Conservation (phyloP, 1,140 invertebrate genomes). For the Apis cerana region DNA sequence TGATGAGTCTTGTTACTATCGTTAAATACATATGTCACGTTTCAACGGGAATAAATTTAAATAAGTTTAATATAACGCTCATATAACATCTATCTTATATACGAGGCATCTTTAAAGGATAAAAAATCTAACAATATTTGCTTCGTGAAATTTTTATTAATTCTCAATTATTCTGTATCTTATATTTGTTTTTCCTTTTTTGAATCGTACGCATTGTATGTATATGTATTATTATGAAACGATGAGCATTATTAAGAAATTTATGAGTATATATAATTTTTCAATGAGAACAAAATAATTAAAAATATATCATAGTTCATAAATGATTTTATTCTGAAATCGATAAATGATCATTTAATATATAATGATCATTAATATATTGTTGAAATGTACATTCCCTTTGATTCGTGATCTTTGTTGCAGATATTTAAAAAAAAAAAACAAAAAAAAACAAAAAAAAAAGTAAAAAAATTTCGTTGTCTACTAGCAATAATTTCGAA, state of each 20-base stretch:
- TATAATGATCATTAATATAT: too few species aligned
- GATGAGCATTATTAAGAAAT: too few species aligned
- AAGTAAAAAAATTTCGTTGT: slow-evolving; percentile 30
- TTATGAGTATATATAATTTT: neutral
- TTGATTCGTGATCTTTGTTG: slow-evolving; percentile 63
- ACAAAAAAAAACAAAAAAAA: slow-evolving; percentile 6
- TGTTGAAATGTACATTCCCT: slow-evolving; percentile 48
- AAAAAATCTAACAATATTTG: too few species aligned
- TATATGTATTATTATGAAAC: too few species aligned
- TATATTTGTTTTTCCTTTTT: too few species aligned
- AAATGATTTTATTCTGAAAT: neutral
- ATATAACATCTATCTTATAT: neutral
- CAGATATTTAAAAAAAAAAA: slow-evolving; percentile 27
- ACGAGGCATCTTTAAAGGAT: slow-evolving; percentile 9
- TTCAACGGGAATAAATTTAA: slow-evolving; percentile 60
- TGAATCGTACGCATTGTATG: too few species aligned
- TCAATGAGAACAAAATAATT: neutral
- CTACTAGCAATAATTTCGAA: slow-evolving; percentile 56
- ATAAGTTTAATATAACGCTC: neutral
- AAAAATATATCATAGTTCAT: neutral
- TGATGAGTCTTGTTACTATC: slow-evolving; percentile 69
- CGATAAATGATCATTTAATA: neutral
- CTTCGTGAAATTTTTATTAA: neutral
- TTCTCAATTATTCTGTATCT: neutral
- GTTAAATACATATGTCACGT: slow-evolving; percentile 57